phyloP scores from a whole-genome alignment of 2,113 vertebrate genomes.

The Halcyon senegalensis region DNA sequence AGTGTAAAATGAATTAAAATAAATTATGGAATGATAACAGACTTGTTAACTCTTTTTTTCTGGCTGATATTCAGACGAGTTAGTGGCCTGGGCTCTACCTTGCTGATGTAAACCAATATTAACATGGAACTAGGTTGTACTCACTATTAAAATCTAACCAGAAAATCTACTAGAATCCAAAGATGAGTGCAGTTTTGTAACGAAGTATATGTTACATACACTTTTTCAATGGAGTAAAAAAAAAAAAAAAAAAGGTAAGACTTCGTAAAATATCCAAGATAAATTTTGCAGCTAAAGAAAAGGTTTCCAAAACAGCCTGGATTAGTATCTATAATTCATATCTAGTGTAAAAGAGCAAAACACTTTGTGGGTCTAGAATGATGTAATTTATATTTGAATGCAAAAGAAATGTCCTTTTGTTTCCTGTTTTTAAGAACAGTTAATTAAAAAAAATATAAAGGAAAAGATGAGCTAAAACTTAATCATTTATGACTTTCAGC shows the following conservation, averaged over 20 bases:
- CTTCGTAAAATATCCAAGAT: background rate
- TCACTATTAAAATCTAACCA: background rate
- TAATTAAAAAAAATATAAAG: background rate
- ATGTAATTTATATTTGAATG: background rate
- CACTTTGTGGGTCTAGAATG: background rate
- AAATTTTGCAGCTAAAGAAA: background rate
- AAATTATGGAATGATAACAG: background rate
- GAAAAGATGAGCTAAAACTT: background rate
- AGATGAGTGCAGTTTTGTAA: fast-evolving
- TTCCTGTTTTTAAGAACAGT: background rate
- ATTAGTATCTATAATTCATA: background rate
- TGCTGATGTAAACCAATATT: background rate
- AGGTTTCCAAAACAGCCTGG: background rate
- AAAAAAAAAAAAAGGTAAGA: background rate
- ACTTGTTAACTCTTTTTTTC: background rate
- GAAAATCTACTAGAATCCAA: background rate
- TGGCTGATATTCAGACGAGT: background rate
- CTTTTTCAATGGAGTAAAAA: background rate
- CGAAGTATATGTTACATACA: background rate
- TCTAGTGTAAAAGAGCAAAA: background rate
- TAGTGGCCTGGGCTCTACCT: background rate
- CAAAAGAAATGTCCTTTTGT: background rate
- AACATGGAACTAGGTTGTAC: background rate
- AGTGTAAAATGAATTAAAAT: background rate
- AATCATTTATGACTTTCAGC: background rate